Base-by-base conservation (phyloP, 2,888 invertebrate species). In the Folsomia candida region DNA sequence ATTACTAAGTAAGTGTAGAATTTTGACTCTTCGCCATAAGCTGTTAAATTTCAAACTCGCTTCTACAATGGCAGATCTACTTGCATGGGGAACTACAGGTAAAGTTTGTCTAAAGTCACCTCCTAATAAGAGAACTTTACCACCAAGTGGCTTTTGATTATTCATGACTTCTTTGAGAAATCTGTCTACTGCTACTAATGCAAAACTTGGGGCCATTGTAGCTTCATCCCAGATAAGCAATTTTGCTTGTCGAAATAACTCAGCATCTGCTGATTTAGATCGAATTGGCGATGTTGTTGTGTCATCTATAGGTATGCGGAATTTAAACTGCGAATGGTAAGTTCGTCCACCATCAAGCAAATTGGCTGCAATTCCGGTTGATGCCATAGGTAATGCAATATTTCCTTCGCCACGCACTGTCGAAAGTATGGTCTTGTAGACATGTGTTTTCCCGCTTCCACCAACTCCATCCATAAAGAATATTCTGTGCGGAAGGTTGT, bases 401-500 rank as follows among this genome's bases (percentile, higher is more conserved):
- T 70, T 66, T 59, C 59, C 69, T 61, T 67, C 20, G 24, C 76
- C 68, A 76, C 79, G 59, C 2, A 80, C 24, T 1, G 69, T 25
- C 58, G 69, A 51, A 3, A 74, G 69, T 4, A 81, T 54, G 6
- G 79, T 78, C 51, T 77, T 79, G 68, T 82, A 82, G 1, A 83
- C 68, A 70, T 78, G 83, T 1, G 83, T 84, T 78, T 84, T 84
- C 1, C 83, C 84, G 22, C 82, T 81, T 20, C 83, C 84, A 4
- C 83, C 83, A 1, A 83, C 82, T 18, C 82, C 83, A 77, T 84
- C 83, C 6, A 83, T 65, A 73, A 83, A 82, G 58, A 81, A 75
- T 29, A 70, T 68, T 62, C 57, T 60, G 3, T 4, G 9, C 1
- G 54, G 26, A 2, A 11, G 9, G 1, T 27, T 26, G 47, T 51